Evolutionary conservation across 2,113 vertebrate species (phyloP).

Genomic region (Callospermophilus lateralis): DNA sequence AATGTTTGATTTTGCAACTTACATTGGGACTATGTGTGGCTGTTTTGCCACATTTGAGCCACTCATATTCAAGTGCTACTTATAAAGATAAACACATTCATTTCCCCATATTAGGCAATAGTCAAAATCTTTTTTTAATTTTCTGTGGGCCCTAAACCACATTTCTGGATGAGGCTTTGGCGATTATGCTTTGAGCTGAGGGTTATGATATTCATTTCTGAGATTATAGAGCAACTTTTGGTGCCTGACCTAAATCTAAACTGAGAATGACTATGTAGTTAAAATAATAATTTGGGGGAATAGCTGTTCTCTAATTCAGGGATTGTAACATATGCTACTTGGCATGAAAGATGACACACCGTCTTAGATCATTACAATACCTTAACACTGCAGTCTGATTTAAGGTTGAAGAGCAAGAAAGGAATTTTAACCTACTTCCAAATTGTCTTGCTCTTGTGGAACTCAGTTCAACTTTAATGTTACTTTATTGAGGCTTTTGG

Average conservation of each 20-base stretch:
- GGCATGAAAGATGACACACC: conserved; percentile 83
- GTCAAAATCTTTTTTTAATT: conserved; percentile 77
- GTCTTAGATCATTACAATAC: conserved; percentile 75
- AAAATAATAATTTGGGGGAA: conserved; percentile 83
- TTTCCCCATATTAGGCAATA: conserved; percentile 70
- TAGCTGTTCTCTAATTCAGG: conserved; percentile 81
- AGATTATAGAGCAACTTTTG: conserved; percentile 81
- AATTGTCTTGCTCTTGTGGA: conserved; percentile 84
- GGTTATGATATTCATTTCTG: conserved; percentile 75
- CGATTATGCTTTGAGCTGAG: conserved; percentile 58
- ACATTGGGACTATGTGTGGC: conserved; percentile 76
- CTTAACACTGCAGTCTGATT: conserved; percentile 85
- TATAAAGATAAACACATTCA: conserved; percentile 83
- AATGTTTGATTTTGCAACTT: conserved; percentile 89
- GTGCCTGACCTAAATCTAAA: conserved; percentile 85
- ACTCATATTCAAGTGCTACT: conserved; percentile 81
- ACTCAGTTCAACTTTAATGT: conserved; percentile 86
- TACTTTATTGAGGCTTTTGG: conserved; percentile 87
- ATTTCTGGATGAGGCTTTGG: conserved; percentile 72
- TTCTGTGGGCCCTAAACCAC: conserved; percentile 45
- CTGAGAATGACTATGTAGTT: conserved; percentile 84
- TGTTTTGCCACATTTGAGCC: conserved; percentile 84
- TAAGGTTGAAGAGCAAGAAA: conserved; percentile 82
- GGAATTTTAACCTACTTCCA: conserved; percentile 82
- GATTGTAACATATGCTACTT: conserved; percentile 80